Evolutionary conservation across 2,113 vertebrate species (phyloP), one percentile per base, ranked within the genome.

Genomic region (Mus pahari): DNA sequence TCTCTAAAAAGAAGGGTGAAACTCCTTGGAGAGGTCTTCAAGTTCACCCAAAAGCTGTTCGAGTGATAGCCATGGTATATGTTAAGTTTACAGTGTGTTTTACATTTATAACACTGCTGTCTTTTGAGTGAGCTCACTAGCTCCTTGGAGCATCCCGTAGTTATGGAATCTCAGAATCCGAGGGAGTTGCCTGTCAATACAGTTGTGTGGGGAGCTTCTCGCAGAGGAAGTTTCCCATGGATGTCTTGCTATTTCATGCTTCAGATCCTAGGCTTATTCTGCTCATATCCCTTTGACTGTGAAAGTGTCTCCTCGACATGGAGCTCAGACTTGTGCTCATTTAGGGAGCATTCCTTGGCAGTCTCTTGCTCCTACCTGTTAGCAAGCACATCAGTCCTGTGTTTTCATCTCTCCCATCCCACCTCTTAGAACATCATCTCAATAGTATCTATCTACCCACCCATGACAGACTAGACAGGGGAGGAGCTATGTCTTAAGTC

Each of bases 21-120:
- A 16, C 83, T 92, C 91, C 39, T 79, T 75, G n/a, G 88, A 89
- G 74, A 87, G 86, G 86, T 79, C 39, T 89, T 28, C 94, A 89
- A 58, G 3, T 83, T 95, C 14, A 90, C 50, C 83, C 50, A 82
- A 81, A 58, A 45, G 36, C 58, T 55, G 3, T 91, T 33, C 45
- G 86, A 87, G 74, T 84, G 62, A 60, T 36, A 86, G n/a, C 89
- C 45, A 31, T 81, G 75, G 89, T 36, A 42, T 39, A 12, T 20
- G 19, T 88, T 79, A 45, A 77, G 71, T 95, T 91, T 94, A 19
- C 39, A 33, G 50, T 28, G 19, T 71, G 58, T 45, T 73, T 75
- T 60, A 45, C 16, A 68, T n/a, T 92, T 94, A 66, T 17, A 95
- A 2, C 10, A 10, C 62, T 26, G 13, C 73, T 91, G 94, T 90